Conservation (phyloP, 2,888 invertebrate species). For the Laothoe populi region DNA sequence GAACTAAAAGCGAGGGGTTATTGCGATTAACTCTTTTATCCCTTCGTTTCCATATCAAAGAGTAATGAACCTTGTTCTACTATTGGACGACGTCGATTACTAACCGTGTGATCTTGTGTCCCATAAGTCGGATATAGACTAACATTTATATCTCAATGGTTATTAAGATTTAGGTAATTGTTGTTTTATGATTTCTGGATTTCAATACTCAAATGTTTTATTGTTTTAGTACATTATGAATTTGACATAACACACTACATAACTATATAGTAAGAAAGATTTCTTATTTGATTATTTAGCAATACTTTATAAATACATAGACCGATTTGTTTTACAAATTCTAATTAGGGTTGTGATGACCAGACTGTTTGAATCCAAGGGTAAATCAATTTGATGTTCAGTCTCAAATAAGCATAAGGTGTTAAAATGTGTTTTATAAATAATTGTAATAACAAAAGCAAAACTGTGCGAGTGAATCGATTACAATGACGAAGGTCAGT, state of each 20-base stretch:
- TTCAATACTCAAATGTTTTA: no score
- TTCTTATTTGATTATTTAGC: conserved; percentile 33
- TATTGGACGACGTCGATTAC: conserved; percentile 75
- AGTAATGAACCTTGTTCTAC: conserved; percentile 83
- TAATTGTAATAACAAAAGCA: conserved; percentile 72
- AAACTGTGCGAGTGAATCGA: conserved; percentile 75
- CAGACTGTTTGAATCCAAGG: neutral
- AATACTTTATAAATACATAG: neutral
- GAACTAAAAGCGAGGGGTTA: conserved; percentile 82
- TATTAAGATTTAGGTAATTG: no score
- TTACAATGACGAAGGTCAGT: conserved; percentile 81
- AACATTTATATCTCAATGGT: neutral
- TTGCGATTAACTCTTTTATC: conserved; percentile 84
- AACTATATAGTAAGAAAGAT: no score
- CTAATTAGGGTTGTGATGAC: conserved; percentile 22
- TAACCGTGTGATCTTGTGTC: conserved; percentile 72
- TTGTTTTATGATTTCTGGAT: no score
- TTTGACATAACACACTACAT: no score
- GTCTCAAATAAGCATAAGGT: conserved; percentile 37
- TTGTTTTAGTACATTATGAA: no score
- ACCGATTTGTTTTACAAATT: conserved; percentile 6
- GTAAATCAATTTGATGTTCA: conserved; percentile 22
- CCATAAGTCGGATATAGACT: neutral
- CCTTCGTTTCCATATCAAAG: conserved; percentile 84
- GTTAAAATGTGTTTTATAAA: conserved; percentile 47